Evolutionary conservation across 1,140 invertebrate genomes (phyloP), one percentile per base, ranked within the genome.

Genomic region (Phocides pigmalion): DNA sequence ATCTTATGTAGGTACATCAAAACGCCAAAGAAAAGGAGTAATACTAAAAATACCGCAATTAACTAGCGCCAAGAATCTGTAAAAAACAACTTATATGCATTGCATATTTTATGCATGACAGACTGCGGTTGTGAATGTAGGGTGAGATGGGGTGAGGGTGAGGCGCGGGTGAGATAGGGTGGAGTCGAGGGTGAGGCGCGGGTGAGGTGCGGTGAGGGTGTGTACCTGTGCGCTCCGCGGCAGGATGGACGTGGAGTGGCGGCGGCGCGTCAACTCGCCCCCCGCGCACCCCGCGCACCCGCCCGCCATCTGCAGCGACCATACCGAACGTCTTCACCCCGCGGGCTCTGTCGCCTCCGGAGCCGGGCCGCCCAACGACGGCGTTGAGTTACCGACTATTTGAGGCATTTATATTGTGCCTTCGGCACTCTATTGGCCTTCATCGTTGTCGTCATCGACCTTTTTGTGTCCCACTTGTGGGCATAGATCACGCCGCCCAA

Each of bases 171-270:
- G 32, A 17, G 14, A 16, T 14, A 6, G 1, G 22, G 14, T 50
- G 14, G 15, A 14, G 8, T 14, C 35, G 25, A 50, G 25, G 28
- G 42, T 44, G 17, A 19, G 11, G 20, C 12, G 46, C 12, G 22
- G 25, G 35, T 37, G 50, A 53, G 51, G 35, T 15, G 17, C n/a
- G 35, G 35, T 19, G 19, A 39, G 19, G 17, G 46, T 49, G 66
- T 61, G 72, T 94, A 94, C 94, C 93, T 94, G 93, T 84, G 93
- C 93, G 92, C 92, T 87, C 84, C 92, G 90, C 76, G 90, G 92
- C 87, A 93, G 90, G 89, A 93, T 93, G 79, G 93, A 93, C 70
- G 93, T 93, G 88, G 95, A 95, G 93, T 96, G 95, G 79, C 95
- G 94, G 83, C 95, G 94, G 85, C 94, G 93, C 72, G 95, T 95